Conservation (phyloP, 2,888 invertebrate species). For the Chydorus sphaericus region DNA sequence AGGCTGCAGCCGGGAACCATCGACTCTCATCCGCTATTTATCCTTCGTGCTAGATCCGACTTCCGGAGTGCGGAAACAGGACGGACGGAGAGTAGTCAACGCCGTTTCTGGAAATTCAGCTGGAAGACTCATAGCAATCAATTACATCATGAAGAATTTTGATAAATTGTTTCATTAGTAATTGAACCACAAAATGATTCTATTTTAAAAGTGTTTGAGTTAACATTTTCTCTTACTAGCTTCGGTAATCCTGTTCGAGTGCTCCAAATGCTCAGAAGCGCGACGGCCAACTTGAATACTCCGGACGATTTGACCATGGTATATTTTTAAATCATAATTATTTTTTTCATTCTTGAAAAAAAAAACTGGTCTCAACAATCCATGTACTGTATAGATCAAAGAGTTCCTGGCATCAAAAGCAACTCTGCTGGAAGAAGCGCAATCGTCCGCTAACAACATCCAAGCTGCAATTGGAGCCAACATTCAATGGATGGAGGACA, state of each 20-base stretch:
- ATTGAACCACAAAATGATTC: too few relatives aligned
- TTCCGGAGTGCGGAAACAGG: conserved; percentile 23
- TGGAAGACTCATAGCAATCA: conserved; percentile 24
- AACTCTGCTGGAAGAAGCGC: neutral
- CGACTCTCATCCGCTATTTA: conserved; percentile 38
- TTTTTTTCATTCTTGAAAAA: neutral
- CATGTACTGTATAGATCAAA: conserved; percentile 2
- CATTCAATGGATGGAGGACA: conserved; percentile 13
- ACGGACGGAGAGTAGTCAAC: conserved; percentile 22
- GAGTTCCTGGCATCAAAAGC: conserved; percentile 6
- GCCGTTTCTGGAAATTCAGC: conserved; percentile 22
- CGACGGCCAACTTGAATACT: neutral
- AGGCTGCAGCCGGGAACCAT: conserved; percentile 44
- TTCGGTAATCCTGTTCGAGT: neutral
- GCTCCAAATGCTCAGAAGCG: neutral
- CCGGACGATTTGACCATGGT: conserved; percentile 2
- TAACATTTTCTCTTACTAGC: neutral
- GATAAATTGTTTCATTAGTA: conserved; percentile 15
- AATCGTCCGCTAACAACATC: conserved; percentile 6
- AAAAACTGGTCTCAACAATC: neutral
- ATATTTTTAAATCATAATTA: neutral
- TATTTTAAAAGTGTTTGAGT: too few relatives aligned
- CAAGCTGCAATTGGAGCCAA: conserved; percentile 6
- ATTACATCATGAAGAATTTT: conserved; percentile 24
- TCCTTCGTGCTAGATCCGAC: conserved; percentile 20